Evolutionary conservation across 2,113 vertebrate species (phyloP).

Genomic region (Malurus elegans): DNA sequence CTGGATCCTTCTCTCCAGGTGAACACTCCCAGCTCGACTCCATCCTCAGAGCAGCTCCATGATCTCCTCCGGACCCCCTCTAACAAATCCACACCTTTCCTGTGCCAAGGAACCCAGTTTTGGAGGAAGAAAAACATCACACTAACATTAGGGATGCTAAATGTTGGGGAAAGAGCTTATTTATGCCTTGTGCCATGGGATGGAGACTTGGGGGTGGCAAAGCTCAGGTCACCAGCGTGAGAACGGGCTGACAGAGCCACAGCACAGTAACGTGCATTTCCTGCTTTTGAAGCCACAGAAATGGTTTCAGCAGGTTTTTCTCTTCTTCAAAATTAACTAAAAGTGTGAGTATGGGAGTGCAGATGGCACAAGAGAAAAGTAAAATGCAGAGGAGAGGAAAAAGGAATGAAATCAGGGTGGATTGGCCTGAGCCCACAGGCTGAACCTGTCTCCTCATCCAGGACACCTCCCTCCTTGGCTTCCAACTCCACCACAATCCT

Average conservation of each 20-base stretch:
- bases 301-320: rapidly evolving
- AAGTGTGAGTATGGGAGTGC: rapidly evolving
- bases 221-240: neutral
- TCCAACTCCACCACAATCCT: neutral
- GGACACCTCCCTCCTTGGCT: neutral
- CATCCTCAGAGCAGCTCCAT: rapidly evolving
- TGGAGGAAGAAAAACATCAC: neutral
- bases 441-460: neutral
- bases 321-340: neutral
- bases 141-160: neutral
- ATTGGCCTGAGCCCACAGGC: neutral
- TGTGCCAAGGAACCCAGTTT: neutral
- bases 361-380: rapidly evolving
- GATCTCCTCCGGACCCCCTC: neutral
- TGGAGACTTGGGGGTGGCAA: neutral
- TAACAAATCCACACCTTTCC: neutral
- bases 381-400: rapidly evolving
- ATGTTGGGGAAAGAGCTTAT: neutral
- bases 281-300: neutral
- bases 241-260: neutral
- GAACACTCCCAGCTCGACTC: neutral
- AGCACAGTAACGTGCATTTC: neutral
- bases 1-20: neutral
- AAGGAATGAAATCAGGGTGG: neutral
- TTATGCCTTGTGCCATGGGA: neutral